Percentiles rank a stretch among this genome's conserved stretches.
phyloP scores from a whole-genome alignment of 2,797 vertebrate species.

The Hoplostethus mediterraneus region DNA sequence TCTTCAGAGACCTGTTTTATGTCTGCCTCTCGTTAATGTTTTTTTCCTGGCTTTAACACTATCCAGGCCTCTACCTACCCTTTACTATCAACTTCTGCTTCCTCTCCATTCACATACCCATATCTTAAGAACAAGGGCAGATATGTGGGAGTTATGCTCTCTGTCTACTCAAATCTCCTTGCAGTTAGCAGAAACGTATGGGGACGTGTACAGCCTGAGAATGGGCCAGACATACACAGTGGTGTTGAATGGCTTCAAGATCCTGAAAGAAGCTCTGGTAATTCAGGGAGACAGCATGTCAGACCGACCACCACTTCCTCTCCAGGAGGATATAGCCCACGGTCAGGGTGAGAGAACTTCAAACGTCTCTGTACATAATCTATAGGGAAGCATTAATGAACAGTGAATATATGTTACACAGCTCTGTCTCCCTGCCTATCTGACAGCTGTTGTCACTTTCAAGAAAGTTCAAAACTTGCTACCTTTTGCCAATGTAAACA shows the following conservation, averaged over 20 bases:
- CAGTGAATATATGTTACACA: no score
- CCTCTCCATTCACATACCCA: not conserved
- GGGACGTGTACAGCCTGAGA: conserved; percentile 68
- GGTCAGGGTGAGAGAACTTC: conserved; percentile 69
- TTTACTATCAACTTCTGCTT: not conserved
- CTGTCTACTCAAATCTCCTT: not conserved
- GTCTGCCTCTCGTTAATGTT: not conserved
- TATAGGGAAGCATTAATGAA: no score
- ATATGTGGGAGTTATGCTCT: not conserved
- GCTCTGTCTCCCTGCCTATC: no score
- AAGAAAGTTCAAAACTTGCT: no score
- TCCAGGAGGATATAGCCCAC: rapidly evolving
- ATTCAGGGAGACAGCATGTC: conserved; percentile 75
- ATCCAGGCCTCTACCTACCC: not conserved
- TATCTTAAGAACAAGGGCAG: no score
- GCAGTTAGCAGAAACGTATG: conserved; percentile 79
- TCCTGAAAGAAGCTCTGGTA: conserved; percentile 83
- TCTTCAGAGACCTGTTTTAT: not conserved
- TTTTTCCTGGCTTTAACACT: not conserved
- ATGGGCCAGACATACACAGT: conserved; percentile 41
- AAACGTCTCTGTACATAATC: no score
- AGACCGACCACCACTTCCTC: conserved; percentile 51
- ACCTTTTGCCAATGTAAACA: no score
- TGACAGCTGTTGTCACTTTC: no score
- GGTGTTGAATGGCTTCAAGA: conserved; percentile 65